Conservation (phyloP, 2,113 vertebrate species). For the Larimichthys crocea region DNA sequence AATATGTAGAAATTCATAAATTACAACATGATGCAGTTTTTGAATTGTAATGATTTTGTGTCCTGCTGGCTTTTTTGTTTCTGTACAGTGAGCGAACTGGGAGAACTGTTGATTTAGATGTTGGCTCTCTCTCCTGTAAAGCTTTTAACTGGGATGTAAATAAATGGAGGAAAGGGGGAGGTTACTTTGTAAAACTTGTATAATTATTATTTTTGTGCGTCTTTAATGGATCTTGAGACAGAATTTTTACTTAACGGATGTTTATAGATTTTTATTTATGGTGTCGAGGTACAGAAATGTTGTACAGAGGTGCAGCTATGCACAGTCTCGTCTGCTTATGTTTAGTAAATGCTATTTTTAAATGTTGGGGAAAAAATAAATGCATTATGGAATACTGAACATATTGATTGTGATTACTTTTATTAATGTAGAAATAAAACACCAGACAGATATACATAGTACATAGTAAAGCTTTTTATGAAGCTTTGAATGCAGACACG, state of each 20-base stretch:
- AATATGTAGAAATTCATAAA: neutral
- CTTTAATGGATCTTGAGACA: slow-evolving; percentile 53
- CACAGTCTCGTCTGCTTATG: slow-evolving; percentile 71
- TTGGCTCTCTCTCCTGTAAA: slow-evolving; percentile 44
- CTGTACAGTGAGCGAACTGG: slow-evolving; percentile 26
- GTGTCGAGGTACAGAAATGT: slow-evolving; percentile 67
- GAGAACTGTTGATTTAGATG: slow-evolving; percentile 5
- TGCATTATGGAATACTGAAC: slow-evolving; percentile 63
- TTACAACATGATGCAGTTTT: neutral
- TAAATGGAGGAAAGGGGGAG: neutral
- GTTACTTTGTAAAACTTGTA: slow-evolving; percentile 76
- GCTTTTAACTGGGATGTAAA: slow-evolving; percentile 62
- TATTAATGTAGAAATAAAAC: neutral
- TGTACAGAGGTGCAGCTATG: slow-evolving; percentile 70
- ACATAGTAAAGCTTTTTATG: neutral
- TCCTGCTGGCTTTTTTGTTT: slow-evolving; percentile 8
- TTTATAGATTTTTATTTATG: slow-evolving; percentile 84
- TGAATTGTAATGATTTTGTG: neutral
- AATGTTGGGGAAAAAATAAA: slow-evolving; percentile 77
- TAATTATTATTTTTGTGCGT: slow-evolving; percentile 72
- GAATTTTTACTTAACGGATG: slow-evolving; percentile 71
- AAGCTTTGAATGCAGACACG: neutral
- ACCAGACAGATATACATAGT: neutral
- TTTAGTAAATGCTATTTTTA: slow-evolving; percentile 80
- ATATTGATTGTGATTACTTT: neutral